Percentiles rank a stretch among this genome's conserved stretches.
Conservation (phyloP, 2,113 vertebrate genomes). For the Odocoileus virginianus region DNA sequence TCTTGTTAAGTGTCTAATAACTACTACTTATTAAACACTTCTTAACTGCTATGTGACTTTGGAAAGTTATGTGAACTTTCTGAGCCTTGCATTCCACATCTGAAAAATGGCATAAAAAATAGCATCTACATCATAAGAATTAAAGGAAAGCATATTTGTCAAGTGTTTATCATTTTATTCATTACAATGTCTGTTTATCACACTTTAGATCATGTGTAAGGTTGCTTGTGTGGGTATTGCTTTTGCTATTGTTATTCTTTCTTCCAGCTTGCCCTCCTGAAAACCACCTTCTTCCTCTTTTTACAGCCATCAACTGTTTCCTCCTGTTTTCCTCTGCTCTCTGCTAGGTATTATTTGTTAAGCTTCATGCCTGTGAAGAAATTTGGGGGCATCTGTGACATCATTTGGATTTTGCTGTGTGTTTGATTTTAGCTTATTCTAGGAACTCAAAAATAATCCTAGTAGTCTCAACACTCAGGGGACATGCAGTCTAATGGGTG, state of each 20-base stretch:
- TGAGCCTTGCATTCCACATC: not conserved
- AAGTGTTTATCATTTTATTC: not conserved
- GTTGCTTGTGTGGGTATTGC: not conserved
- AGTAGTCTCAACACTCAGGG: not conserved
- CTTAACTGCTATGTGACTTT: not conserved
- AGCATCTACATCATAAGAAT: not conserved
- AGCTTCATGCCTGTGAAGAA: not conserved
- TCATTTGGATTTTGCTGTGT: not conserved
- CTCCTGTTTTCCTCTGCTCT: not conserved
- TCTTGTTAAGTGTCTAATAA: not conserved
- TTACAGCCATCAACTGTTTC: not conserved
- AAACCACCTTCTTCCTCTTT: not conserved
- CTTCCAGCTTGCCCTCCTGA: not conserved
- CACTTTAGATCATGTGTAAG: not conserved
- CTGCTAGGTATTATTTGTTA: not conserved
- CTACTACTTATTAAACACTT: not conserved
- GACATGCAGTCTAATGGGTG: rapidly evolving
- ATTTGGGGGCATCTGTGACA: not conserved
- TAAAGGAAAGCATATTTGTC: not conserved
- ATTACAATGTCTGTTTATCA: not conserved
- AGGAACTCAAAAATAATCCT: not conserved
- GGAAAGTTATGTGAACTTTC: not conserved
- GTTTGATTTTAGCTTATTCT: not conserved
- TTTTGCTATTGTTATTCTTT: not conserved
- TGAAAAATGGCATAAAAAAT: not conserved